These are phyloP conservation scores for Xestoiulus laeticollis DNA, from an alignment of 2,888 invertebrate species.

Conservation along the genomic window DNA sequence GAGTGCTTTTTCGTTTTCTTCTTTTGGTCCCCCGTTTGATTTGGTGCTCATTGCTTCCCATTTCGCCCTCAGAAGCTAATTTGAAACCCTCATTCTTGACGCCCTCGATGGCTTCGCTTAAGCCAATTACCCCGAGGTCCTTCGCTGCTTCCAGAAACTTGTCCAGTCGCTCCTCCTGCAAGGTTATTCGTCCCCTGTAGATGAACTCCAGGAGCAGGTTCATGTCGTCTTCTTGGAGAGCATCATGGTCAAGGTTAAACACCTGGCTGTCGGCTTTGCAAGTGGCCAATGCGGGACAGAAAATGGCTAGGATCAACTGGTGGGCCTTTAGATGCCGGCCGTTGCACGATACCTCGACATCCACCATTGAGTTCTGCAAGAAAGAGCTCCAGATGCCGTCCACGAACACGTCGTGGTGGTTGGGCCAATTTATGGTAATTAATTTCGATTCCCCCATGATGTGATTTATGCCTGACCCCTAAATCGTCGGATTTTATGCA, in stretches of 20 bases:
- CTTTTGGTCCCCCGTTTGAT: background rate
- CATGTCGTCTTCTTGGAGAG: constrained; percentile 14
- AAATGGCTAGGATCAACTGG: constrained; percentile 51
- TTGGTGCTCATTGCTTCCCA: background rate
- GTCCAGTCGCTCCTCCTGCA: constrained; percentile 42
- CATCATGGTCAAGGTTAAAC: constrained; percentile 44
- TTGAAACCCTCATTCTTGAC: background rate
- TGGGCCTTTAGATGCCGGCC: constrained; percentile 49
- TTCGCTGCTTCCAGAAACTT: constrained; percentile 31
- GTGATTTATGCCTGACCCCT: constrained; percentile 13
- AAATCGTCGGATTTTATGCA: background rate
- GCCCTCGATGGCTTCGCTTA: constrained; percentile 44
- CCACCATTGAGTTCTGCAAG: constrained; percentile 44
- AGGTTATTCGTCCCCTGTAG: constrained; percentile 39
- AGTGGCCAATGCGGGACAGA: constrained; percentile 45
- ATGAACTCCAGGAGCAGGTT: constrained; percentile 47
- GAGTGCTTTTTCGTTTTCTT: constrained; percentile 41
- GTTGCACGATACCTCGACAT: constrained; percentile 45
- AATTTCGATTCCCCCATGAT: constrained; percentile 5
- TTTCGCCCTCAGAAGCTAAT: background rate
- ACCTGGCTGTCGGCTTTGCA: background rate
- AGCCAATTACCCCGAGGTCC: constrained; percentile 35
- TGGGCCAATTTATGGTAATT: constrained; percentile 25
- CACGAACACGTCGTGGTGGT: constrained; percentile 23
- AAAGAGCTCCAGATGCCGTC: constrained; percentile 50